These are phyloP conservation scores for Scarus forsteni DNA, from an alignment of 2,797 vertebrate genomes.

Conservation along the genomic window DNA sequence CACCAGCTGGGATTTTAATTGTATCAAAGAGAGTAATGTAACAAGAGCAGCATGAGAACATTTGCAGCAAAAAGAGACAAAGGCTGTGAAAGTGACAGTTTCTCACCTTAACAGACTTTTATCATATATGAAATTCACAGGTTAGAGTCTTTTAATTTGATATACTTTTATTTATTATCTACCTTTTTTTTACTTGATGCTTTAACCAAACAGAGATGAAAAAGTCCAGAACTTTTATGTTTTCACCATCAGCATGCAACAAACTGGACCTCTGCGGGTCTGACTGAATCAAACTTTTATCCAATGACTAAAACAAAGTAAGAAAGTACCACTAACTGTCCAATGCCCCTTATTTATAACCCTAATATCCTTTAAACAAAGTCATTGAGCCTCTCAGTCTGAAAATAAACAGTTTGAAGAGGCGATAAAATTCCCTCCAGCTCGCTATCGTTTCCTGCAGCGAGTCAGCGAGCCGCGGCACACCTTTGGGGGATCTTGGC, in stretches of 20 bases:
- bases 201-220: no score
- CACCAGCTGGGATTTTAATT: conserved; percentile 15
- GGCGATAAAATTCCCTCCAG: conserved; percentile 36
- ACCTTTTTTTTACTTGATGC: no score
- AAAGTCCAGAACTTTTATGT: no score
- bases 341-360: neutral
- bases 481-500: conserved; percentile 68
- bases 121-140: no score
- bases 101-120: conserved; percentile 21
- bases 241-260: no score
- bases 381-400: conserved; percentile 7
- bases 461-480: conserved; percentile 50
- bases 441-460: conserved; percentile 58
- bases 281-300: no score
- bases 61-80: conserved; percentile 12
- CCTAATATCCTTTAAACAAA: conserved; percentile 15
- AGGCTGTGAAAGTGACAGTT: conserved; percentile 26
- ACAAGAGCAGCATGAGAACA: conserved; percentile 11
- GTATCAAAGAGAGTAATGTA: conserved; percentile 12
- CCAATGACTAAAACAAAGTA: neutral
- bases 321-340: neutral
- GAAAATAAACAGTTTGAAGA: conserved; percentile 56
- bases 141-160: no score
- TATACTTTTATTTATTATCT: no score
- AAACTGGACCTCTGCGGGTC: no score